Base-by-base conservation (phyloP, 2,797 vertebrate genomes). In the Rhodeus uyekii region DNA sequence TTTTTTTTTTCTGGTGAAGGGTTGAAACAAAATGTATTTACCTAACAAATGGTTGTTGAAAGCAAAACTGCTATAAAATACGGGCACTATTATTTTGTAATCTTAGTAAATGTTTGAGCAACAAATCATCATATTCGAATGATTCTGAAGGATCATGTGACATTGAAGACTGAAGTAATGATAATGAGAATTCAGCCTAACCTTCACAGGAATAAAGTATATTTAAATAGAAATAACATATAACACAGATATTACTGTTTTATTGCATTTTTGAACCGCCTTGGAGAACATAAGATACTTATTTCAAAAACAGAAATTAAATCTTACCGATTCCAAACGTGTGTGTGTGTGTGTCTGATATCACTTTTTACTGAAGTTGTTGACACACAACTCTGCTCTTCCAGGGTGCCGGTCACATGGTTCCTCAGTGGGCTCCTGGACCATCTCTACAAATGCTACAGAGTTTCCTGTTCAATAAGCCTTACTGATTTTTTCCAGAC, bases 331-430 rank as follows among this genome's bases (percentile, higher is more conserved):
- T 8, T 22, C 18, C 4, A 39, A 39, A 24, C 16, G 2, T 18
- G 6, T 48, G 7, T 50, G 4, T 55, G n/a, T 2, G 9, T 18
- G 22, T 24, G 19, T 16, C 4, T 38, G 29, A 2, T 10, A 13
- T 8, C 1, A 19, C n/a, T 38, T 27, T 19, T 42, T 55, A 58
- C 1, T 5, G 13, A 38, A 32, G 3, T 13, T 74, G 5, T 60
- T 29, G 48, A 42, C 63, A 32, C 18, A 38, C 24, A 80, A 64
- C 24, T 87, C 83, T 81, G 53, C 90, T 89, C 68, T 81, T 80
- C 12, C 85, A 95, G 95, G 95, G 94, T 36, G 94, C 94, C 1
- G 95, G 95, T 87, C 95, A 95, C 90, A 95, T 95, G 95, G 95
- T 95, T 86, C 95, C 95, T 50, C 95, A 95, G 89, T 95, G 94